Base-by-base conservation (phyloP, 2,888 invertebrate genomes). In the Volucella inflata region DNA sequence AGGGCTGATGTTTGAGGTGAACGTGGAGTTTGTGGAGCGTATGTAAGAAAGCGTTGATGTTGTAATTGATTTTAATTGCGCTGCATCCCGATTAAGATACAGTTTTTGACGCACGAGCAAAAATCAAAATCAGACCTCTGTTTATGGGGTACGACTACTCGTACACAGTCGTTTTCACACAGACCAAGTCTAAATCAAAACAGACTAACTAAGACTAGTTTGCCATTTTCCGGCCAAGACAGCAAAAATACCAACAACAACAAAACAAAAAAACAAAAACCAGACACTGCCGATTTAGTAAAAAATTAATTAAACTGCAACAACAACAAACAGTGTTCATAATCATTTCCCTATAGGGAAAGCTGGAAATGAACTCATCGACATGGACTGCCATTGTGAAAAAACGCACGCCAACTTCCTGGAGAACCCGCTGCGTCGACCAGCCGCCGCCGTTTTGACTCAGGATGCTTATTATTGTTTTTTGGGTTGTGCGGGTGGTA, bases 271-370 rank as follows among this genome's bases (percentile, higher is more conserved):
- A n/a, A n/a, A n/a, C n/a, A n/a, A n/a, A 46, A 50, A 65, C 36
- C n/a, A 6, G 8, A 9, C 38, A 36, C 46, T 38, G 21, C 21
- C 21, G 57, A 48, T 40, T 10, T 48, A 17, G 59, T 50, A 50
- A 17, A 44, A 21, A 72, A 60, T 72, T 62, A 72, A 72, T 72
- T 60, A 72, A 59, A 62, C 14, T 51, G 50, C 60, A 60, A 51
- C 42, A 72, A 72, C 51, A 72, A 72, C 50, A 60, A 72, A 21
- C 21, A 44, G 12, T 36, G 40, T 51, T 51, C 0, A 11, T 21
- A 60, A 40, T 59, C 51, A 72, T 60, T 72, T 72, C 72, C 72
- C 72, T 60, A 60, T 57, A 60, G 72, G 60, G 72, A 60, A 51
- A 9, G n/a, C n/a, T 2, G 12, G 30, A 14, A 38, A 46, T 70